Percentiles rank a stretch among this genome's conserved stretches.
Evolutionary conservation across 2,797 vertebrate genomes (phyloP).

Genomic region (Sebastiscus tertius): DNA sequence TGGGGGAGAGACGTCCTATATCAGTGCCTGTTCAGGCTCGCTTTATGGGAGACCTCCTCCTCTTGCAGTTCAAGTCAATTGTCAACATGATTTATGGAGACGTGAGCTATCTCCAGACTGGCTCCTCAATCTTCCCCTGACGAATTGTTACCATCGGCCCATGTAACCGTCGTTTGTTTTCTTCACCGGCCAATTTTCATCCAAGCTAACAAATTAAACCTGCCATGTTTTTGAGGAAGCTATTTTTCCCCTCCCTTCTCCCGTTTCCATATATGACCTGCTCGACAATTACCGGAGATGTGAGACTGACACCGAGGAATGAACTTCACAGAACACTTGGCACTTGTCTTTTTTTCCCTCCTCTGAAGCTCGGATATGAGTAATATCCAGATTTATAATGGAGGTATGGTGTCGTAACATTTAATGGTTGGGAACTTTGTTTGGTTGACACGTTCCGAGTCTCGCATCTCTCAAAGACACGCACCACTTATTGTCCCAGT

Average conservation of each 20-base stretch:
- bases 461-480: slow-evolving; percentile 40
- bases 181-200: slow-evolving; percentile 66
- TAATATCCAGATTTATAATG: slow-evolving; percentile 55
- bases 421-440: slow-evolving; percentile 59
- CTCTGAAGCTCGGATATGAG: slow-evolving; percentile 19
- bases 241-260: slow-evolving; percentile 27
- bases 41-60: slow-evolving; percentile 70
- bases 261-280: slow-evolving; percentile 43
- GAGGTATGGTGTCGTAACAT: slow-evolving; percentile 43
- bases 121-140: slow-evolving; percentile 74
- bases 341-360: neutral
- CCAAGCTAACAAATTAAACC: slow-evolving; percentile 74
- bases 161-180: slow-evolving; percentile 72
- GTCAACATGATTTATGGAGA: slow-evolving; percentile 81
- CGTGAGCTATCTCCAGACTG: slow-evolving; percentile 70
- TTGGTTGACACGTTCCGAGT: slow-evolving; percentile 49
- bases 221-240: slow-evolving; percentile 67
- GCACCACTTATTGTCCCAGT: slow-evolving; percentile 70
- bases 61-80: slow-evolving; percentile 71
- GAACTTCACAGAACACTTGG: slow-evolving; percentile 28
- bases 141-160: slow-evolving; percentile 62
- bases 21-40: slow-evolving; percentile 52
- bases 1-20: slow-evolving; percentile 54
- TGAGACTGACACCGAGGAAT: slow-evolving; percentile 38
- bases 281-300: slow-evolving; percentile 52